phyloP scores from a whole-genome alignment of 2,113 vertebrate genomes.

The Myrmophylax atrothorax region DNA sequence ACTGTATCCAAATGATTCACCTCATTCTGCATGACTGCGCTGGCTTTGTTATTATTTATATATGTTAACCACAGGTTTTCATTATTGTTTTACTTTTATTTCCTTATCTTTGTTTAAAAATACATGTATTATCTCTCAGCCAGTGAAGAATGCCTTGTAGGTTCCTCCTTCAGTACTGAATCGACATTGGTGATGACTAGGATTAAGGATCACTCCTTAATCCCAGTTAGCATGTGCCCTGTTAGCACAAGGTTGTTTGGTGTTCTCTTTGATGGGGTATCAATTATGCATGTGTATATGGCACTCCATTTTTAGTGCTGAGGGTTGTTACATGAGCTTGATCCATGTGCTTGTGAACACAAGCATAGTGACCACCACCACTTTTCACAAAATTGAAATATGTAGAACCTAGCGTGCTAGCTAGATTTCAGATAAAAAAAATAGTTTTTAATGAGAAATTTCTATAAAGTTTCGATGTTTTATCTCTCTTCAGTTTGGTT shows the following conservation, averaged over 20 bases:
- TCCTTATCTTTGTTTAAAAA: not conserved
- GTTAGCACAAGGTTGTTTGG: not conserved
- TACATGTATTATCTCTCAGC: not conserved
- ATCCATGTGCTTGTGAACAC: not conserved
- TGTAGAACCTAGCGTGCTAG: not conserved
- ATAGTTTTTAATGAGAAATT: not conserved
- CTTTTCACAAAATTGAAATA: not conserved
- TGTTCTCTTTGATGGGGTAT: not conserved
- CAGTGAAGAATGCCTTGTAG: not conserved
- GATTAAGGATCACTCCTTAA: not conserved
- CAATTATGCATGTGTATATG: rapidly evolving
- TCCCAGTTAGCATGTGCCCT: not conserved
- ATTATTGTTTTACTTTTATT: not conserved
- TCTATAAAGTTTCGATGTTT: not conserved
- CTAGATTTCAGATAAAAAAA: not conserved
- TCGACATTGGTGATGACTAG: not conserved
- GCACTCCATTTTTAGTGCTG: not conserved
- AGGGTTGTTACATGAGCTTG: not conserved
- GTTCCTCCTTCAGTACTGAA: not conserved
- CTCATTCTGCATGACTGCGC: not conserved
- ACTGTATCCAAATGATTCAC: not conserved
- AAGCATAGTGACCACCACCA: not conserved
- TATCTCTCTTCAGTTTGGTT: not conserved
- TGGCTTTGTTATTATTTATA: not conserved
- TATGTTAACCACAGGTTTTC: not conserved